Conservation (phyloP, 2,888 invertebrate genomes). For the Amblyteles armatorius region DNA sequence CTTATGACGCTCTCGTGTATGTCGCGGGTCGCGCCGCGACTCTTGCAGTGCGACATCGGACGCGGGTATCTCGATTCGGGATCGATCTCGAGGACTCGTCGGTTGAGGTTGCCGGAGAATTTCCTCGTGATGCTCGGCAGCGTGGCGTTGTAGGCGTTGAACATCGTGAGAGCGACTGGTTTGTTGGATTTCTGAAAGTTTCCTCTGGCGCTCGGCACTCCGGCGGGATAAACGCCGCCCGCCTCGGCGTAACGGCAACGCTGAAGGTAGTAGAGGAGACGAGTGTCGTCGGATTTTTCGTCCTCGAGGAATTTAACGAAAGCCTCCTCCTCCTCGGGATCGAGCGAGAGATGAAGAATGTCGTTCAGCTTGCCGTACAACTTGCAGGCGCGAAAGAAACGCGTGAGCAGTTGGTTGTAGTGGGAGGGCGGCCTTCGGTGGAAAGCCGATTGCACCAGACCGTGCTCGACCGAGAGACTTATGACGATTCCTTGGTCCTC, state of each 20-base stretch:
- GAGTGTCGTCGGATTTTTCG: slow-evolving; percentile 88
- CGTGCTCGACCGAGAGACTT: slow-evolving; percentile 79
- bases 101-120: slow-evolving; percentile 67
- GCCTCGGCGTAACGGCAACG: slow-evolving; percentile 85
- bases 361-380: slow-evolving; percentile 77
- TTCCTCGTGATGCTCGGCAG: slow-evolving; percentile 78
- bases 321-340: slow-evolving; percentile 88
- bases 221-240: slow-evolving; percentile 65
- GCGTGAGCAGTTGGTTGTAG: slow-evolving; percentile 77
- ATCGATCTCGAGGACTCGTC: slow-evolving; percentile 58
- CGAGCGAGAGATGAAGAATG: slow-evolving; percentile 88
- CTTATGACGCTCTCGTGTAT: slow-evolving; percentile 77
- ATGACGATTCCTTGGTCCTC: slow-evolving; percentile 84
- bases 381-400: slow-evolving; percentile 81
- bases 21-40: slow-evolving; percentile 66
- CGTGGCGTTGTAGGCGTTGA: slow-evolving; percentile 80
- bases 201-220: slow-evolving; percentile 2
- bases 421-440: slow-evolving; percentile 79
- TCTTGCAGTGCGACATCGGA: slow-evolving; percentile 81
- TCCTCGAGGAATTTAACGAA: slow-evolving; percentile 89
- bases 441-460: slow-evolving; percentile 81
- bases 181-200: slow-evolving; percentile 62
- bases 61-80: slow-evolving; percentile 74
- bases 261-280: slow-evolving; percentile 90
- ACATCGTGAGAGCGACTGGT: slow-evolving; percentile 73